Evolutionary conservation across 1,140 invertebrate species (phyloP), one percentile per base, ranked within the genome.

Genomic region (Medauroidea extradentata): DNA sequence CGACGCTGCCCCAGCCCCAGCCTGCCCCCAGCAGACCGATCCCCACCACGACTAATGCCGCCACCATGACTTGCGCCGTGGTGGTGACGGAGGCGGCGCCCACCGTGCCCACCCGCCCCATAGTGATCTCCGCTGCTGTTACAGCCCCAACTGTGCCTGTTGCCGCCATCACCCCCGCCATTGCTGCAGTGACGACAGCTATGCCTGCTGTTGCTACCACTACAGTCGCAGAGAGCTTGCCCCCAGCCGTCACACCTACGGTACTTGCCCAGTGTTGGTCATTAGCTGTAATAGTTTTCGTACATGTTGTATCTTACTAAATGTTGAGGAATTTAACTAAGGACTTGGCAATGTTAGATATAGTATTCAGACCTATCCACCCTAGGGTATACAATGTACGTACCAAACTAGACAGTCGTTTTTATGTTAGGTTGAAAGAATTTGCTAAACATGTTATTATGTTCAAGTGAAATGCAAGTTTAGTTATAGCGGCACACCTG

Each of bases 11-110:
- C 48, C 34, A 11, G 34, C 16, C 38, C 13, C 57, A 55, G 29
- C 53, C 41, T 13, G 18, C 50, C 5, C 4, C 44, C 18, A 16
- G 23, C 27, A 53, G 54, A 42, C 57, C 57, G 4, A 23, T 55
- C 44, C 73, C 72, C n/a, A 74, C 73, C 18, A 76, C 74, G 29
- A 75, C 73, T 8, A 76, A 75, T 59, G 73, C 73, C 27, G 72
- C 74, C 18, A 75, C 73, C 19, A 76, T 78, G 71, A 76, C 76
- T 24, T 57, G 50, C 42, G 57, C 61, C 24, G 57, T 63, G 27
- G 61, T 63, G 41, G 60, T 61, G 44, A 59, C 61, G 34, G 57
- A 63, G 50, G 48, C 52, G 18, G 41, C 53, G 18, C 27, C 57
- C 13, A 53, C 52, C 24, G 5, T 4, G 5, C 58, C 57, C 19